Percentiles rank a stretch among this genome's conserved stretches.
Conservation (phyloP, 2,113 vertebrate genomes). For the Xyliphius kryptos region DNA sequence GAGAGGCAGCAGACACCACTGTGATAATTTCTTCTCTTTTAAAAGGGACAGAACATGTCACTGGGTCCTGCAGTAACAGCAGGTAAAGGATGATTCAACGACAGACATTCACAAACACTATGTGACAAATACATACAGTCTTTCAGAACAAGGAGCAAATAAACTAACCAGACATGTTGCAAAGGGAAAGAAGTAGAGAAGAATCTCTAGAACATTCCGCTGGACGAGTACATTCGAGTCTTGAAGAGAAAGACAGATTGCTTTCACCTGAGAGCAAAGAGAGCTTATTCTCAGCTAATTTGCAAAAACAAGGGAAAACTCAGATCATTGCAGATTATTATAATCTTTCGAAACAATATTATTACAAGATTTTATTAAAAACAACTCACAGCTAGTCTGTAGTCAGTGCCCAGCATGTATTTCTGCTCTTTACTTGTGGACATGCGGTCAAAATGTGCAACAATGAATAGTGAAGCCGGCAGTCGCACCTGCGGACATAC, state of each 20-base stretch:
- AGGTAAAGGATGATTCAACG: too few relatives aligned
- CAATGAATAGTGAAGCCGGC: conserved; percentile 84
- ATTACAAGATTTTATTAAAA: too few relatives aligned
- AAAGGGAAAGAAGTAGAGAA: conserved; percentile 90
- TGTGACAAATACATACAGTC: too few relatives aligned
- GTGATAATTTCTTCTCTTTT: conserved; percentile 64
- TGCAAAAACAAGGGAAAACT: too few relatives aligned
- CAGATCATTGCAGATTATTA: too few relatives aligned
- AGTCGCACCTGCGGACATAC: conserved; percentile 77
- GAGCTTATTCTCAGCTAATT: too few relatives aligned
- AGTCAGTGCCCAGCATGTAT: conserved; percentile 79
- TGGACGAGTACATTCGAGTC: conserved; percentile 92
- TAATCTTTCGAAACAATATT: too few relatives aligned
- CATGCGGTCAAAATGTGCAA: conserved; percentile 80
- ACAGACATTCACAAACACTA: too few relatives aligned
- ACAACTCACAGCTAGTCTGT: conserved; percentile 79
- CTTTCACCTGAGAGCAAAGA: conserved; percentile 66
- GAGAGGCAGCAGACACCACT: conserved; percentile 77
- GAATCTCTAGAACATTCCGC: conserved; percentile 87
- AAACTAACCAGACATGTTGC: conserved; percentile 75
- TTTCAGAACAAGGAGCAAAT: too few relatives aligned
- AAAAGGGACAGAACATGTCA: conserved; percentile 62
- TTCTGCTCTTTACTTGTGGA: conserved; percentile 67
- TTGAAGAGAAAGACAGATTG: conserved; percentile 77
- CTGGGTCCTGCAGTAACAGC: too few relatives aligned